Conservation (phyloP, 2,888 invertebrate genomes). For the Polydrusus pterygomalis region DNA sequence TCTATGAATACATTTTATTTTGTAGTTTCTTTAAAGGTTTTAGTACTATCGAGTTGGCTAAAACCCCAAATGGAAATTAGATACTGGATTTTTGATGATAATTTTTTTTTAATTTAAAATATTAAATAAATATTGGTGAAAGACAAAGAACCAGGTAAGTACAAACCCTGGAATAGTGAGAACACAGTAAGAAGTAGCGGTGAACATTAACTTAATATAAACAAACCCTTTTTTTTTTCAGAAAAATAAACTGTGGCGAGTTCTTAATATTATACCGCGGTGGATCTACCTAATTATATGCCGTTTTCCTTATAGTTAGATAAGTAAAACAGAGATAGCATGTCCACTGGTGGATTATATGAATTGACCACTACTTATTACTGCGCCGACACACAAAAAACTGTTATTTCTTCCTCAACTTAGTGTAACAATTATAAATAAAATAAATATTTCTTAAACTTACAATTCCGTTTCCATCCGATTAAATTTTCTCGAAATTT, state of each 20-base stretch:
- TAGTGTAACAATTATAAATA: conserved; percentile 36
- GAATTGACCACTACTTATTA: conserved; percentile 1
- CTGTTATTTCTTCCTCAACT: background rate
- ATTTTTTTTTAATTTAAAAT: no score
- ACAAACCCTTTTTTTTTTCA: background rate
- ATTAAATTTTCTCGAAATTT: conserved; percentile 45
- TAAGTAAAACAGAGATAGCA: no score
- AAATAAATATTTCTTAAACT: conserved; percentile 43
- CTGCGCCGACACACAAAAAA: conserved; percentile 2
- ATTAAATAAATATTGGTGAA: no score
- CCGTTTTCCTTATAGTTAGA: no score
- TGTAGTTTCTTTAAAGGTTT: no score
- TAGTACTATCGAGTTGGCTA: no score
- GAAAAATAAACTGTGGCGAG: background rate
- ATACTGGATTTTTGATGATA: no score
- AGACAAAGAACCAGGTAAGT: background rate
- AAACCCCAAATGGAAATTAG: no score
- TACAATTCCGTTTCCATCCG: conserved; percentile 36
- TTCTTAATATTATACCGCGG: no score
- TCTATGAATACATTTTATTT: no score
- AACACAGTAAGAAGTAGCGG: conserved; percentile 18
- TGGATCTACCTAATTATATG: no score
- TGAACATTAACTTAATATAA: background rate
- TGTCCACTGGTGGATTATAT: no score
- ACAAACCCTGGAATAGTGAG: background rate